phyloP scores from a whole-genome alignment of 2,797 vertebrate species.

The Buceros bicornis region DNA sequence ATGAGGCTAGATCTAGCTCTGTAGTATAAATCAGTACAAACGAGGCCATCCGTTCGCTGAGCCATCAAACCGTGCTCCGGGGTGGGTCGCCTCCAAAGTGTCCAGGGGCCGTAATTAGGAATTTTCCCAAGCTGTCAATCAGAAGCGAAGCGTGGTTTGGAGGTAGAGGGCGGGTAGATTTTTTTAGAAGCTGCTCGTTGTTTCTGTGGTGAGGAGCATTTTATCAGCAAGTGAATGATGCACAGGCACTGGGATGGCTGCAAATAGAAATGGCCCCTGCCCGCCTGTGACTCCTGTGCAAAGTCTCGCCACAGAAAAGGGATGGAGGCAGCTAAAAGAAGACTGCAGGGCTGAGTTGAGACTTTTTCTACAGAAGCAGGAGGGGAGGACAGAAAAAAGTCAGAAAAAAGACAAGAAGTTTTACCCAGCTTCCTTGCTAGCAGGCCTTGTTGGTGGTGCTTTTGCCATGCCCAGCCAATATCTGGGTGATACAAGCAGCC shows the following conservation, averaged over 20 bases:
- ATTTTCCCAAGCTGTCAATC: conserved; percentile 39
- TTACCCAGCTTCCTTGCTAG: background rate
- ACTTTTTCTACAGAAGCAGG: background rate
- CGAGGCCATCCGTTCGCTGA: background rate
- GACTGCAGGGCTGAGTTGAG: background rate
- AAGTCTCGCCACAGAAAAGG: background rate
- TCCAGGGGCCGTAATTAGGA: conserved; percentile 61
- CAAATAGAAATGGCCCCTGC: background rate
- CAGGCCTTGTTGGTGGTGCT: background rate
- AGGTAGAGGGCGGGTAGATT: background rate
- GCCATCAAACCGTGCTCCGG: conserved; percentile 32
- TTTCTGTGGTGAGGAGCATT: background rate
- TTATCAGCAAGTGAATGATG: background rate
- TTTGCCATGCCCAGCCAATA: background rate
- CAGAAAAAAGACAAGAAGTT: background rate
- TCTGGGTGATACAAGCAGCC: background rate
- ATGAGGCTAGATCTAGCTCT: conserved; percentile 47
- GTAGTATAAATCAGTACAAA: conserved; percentile 41
- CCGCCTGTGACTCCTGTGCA: background rate
- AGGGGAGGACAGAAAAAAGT: background rate
- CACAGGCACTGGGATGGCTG: background rate
- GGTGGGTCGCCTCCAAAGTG: conserved; percentile 18
- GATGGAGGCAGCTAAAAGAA: background rate
- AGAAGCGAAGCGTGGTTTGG: background rate
- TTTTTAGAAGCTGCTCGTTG: background rate